phyloP scores from a whole-genome alignment of 1,140 invertebrate species.

The Neoseiulus cucumeris region DNA sequence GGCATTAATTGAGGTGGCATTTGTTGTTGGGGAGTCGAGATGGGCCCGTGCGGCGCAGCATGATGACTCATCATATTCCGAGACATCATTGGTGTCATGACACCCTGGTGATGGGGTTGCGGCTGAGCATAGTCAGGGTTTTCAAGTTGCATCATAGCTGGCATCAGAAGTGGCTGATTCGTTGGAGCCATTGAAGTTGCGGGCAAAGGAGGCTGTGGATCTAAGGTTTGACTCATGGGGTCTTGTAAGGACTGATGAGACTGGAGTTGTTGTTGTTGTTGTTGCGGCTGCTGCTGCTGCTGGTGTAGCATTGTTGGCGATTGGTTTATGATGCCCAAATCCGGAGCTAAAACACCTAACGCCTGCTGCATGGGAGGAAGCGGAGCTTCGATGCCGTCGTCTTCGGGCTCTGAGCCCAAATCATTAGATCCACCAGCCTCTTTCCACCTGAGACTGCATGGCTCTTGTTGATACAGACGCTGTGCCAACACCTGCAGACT shows the following conservation, averaged over 20 bases:
- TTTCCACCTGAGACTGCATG: slow-evolving; percentile 27
- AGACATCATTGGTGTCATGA: background rate
- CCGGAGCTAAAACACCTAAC: slow-evolving; percentile 6
- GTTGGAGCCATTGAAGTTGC: background rate
- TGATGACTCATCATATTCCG: background rate
- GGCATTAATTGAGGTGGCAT: background rate
- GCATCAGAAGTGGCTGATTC: background rate
- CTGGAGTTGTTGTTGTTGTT: background rate
- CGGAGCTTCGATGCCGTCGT: background rate
- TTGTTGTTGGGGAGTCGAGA: background rate
- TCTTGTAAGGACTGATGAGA: background rate
- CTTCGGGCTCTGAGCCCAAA: background rate
- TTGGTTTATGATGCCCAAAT: slow-evolving; percentile 10
- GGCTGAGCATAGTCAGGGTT: background rate
- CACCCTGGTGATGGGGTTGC: background rate
- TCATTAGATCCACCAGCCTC: slow-evolving; percentile 15
- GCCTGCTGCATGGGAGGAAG: slow-evolving; percentile 14
- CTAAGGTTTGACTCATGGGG: background rate
- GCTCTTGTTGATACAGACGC: slow-evolving; percentile 59
- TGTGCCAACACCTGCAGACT: slow-evolving; percentile 60
- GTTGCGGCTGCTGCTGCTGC: background rate
- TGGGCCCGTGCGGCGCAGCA: background rate
- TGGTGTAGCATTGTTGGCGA: slow-evolving; percentile 7
- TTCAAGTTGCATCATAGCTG: background rate
- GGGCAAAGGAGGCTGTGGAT: background rate